Evolutionary conservation across 2,888 invertebrate genomes (phyloP).

Genomic region (Metallyticus violacea): DNA sequence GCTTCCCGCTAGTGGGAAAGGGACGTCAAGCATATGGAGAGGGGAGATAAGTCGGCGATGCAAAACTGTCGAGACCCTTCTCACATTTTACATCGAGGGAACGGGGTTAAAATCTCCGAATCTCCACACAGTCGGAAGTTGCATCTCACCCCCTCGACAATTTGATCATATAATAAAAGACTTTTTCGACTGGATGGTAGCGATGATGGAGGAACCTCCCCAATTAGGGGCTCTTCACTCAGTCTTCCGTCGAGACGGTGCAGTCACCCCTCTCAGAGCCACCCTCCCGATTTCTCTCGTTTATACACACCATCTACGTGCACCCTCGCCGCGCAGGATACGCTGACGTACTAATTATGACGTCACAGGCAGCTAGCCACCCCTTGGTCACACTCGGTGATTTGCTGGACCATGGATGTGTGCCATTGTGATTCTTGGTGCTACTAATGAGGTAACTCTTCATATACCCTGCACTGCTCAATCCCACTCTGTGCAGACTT

Average conservation of each 20-base stretch:
- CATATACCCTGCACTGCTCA: neutral
- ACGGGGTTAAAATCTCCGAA: neutral
- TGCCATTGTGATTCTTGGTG: constrained; percentile 20
- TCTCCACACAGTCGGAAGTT: neutral
- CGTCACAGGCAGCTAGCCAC: constrained; percentile 20
- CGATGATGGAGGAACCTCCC: constrained; percentile 15
- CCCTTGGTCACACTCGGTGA: neutral
- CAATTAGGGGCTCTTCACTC: constrained; percentile 15
- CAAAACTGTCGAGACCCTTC: neutral
- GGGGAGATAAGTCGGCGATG: neutral
- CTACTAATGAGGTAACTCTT: constrained; percentile 19
- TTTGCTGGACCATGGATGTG: constrained; percentile 19
- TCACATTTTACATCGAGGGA: neutral
- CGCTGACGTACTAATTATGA: constrained; percentile 24
- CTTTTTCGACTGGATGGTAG: constrained; percentile 4
- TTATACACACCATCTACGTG: no score
- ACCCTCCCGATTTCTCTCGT: neutral
- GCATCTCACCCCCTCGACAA: neutral
- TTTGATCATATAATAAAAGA: constrained; percentile 27
- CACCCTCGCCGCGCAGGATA: constrained; percentile 8
- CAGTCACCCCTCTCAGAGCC: neutral
- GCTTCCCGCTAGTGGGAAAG: constrained; percentile 1
- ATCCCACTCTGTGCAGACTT: neutral
- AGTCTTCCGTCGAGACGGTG: neutral
- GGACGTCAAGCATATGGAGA: neutral